phyloP scores from a whole-genome alignment of 2,888 invertebrate genomes.

The Glyphotaelius pellucidus region DNA sequence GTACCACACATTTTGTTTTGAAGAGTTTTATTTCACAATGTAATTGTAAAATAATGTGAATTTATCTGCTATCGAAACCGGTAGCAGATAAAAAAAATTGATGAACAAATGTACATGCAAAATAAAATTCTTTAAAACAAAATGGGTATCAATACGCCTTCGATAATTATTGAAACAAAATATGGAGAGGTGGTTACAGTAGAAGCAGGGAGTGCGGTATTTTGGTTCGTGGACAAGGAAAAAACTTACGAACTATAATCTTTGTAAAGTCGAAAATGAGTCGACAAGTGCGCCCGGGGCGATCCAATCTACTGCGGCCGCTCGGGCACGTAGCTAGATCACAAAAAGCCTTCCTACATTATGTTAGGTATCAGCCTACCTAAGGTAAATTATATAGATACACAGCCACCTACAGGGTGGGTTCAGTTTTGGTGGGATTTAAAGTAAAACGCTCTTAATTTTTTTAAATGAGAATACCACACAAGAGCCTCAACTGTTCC shows the following conservation, averaged over 20 bases:
- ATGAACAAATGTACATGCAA: too few relatives aligned
- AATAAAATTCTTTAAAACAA: too few relatives aligned
- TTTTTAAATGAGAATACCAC: too few relatives aligned
- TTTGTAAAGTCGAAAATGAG: constrained; percentile 45
- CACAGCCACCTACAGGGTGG: not conserved
- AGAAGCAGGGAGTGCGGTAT: not conserved
- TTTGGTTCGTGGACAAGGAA: constrained; percentile 40
- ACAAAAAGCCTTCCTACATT: constrained; percentile 16
- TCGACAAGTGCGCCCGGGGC: constrained; percentile 42
- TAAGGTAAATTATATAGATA: constrained; percentile 9
- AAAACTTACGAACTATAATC: constrained; percentile 38
- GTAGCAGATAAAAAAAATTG: too few relatives aligned
- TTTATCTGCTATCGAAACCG: too few relatives aligned
- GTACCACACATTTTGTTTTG: too few relatives aligned
- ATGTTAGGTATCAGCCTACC: not conserved
- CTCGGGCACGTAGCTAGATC: constrained; percentile 1
- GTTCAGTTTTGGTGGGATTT: not conserved
- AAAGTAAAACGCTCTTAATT: too few relatives aligned
- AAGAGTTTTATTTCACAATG: too few relatives aligned
- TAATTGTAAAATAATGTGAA: too few relatives aligned
- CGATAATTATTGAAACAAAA: not conserved
- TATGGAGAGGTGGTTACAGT: not conserved
- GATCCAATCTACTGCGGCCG: constrained; percentile 11
- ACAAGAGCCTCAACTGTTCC: too few relatives aligned
- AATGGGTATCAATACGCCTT: not conserved